Percentiles rank a stretch among this genome's conserved stretches.
phyloP scores from a whole-genome alignment of 2,113 vertebrate genomes.

The Aix galericulata region DNA sequence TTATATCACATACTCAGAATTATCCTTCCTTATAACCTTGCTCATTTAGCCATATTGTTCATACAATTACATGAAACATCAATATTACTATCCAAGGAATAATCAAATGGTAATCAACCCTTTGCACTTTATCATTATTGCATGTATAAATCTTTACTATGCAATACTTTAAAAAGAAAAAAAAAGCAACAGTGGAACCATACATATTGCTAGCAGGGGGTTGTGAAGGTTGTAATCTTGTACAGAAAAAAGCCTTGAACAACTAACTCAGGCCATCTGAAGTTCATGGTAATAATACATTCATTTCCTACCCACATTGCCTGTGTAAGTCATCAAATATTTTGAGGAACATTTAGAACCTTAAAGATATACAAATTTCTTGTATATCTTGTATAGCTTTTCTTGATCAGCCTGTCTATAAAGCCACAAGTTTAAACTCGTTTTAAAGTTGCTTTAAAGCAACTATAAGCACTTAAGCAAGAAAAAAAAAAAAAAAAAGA shows the following conservation, averaged over 20 bases:
- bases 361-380: neutral
- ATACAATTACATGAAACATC: neutral
- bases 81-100: neutral
- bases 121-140: neutral
- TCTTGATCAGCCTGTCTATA: neutral
- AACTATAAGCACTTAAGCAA: neutral
- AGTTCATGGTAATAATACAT: neutral
- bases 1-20: neutral
- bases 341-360: neutral
- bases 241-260: neutral
- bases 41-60: neutral
- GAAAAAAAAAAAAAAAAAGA: neutral
- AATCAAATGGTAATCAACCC: neutral
- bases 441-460: neutral
- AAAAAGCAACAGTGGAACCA: neutral
- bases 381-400: neutral
- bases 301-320: neutral
- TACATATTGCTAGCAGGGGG: neutral
- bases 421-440: neutral
- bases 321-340: neutral
- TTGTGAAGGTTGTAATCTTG: neutral
- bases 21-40: neutral
- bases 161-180: neutral
- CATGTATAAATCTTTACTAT: neutral
- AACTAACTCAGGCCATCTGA: neutral